Evolutionary conservation across 2,797 vertebrate species (phyloP).

Genomic region (Sebastolobus altivelis): DNA sequence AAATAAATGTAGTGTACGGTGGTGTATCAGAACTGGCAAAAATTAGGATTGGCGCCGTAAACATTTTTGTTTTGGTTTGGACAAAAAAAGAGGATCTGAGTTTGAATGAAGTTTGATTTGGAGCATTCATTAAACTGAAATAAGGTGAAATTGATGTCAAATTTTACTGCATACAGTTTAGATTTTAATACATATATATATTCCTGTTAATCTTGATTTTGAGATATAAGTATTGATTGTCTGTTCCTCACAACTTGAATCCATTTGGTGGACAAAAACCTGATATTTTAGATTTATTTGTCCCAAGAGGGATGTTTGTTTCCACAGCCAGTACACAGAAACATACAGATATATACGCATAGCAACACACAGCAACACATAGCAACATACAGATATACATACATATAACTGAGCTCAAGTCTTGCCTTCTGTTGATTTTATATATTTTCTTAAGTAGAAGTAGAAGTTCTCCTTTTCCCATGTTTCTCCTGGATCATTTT

Average conservation of each 20-base stretch:
- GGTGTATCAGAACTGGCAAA: conserved; percentile 30
- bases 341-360: no score
- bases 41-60: conserved; percentile 3
- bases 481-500: conserved; percentile 52
- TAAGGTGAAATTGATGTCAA: not conserved
- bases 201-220: conserved; percentile 8
- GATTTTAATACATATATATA: not conserved
- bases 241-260: conserved; percentile 10
- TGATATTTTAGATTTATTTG: not conserved
- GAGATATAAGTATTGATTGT: conserved; percentile 4
- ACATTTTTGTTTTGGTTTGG: conserved; percentile 19
- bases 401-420: not conserved
- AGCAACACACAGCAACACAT: no score
- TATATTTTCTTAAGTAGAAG: conserved; percentile 6
- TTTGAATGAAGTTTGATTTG: conserved; percentile 4
- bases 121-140: not conserved
- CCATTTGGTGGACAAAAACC: not conserved
- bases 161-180: not conserved
- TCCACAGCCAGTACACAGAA: no score
- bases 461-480: conserved; percentile 1
- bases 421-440: conserved; percentile 28
- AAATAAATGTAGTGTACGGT: conserved; percentile 54
- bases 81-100: not conserved
- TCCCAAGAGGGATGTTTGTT: no score
- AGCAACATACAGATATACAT: not conserved